phyloP scores from a whole-genome alignment of 2,113 vertebrate genomes.

The Lepidiolamprologus cunningtoni region DNA sequence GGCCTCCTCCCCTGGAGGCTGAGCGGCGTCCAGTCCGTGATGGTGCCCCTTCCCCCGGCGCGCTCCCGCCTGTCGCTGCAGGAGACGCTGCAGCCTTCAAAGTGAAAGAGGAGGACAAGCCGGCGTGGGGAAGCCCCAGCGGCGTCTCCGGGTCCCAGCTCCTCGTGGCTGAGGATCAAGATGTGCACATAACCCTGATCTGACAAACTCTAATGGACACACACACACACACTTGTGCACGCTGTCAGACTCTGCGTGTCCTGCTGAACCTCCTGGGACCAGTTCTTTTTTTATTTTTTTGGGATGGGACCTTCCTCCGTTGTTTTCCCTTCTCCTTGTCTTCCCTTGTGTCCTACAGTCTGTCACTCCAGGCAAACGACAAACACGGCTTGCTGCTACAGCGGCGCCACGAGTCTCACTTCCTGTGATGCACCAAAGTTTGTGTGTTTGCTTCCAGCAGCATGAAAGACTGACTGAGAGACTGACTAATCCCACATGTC shows the following conservation, averaged over 20 bases:
- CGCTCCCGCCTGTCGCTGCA: slow-evolving; percentile 89
- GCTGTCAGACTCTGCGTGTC: not conserved
- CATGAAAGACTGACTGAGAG: not conserved
- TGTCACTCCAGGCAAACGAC: not conserved
- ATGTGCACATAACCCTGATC: not conserved
- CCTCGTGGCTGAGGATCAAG: not conserved
- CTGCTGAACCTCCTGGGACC: not conserved
- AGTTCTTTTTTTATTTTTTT: not conserved
- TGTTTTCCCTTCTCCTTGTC: not conserved
- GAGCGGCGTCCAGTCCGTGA: slow-evolving; percentile 62
- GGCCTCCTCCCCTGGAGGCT: slow-evolving; percentile 79
- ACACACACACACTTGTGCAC: not conserved
- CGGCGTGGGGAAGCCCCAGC: slow-evolving; percentile 53
- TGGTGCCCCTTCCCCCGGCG: slow-evolving; percentile 45
- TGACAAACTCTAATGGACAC: not conserved
- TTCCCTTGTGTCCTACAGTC: not conserved
- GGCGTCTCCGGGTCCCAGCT: not conserved
- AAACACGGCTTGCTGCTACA: accelerated
- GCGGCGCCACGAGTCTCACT: not conserved
- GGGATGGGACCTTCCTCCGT: not conserved
- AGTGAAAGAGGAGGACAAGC: slow-evolving; percentile 61
- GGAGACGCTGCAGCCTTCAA: slow-evolving; percentile 82
- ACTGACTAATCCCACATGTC: not conserved
- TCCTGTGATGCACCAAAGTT: not conserved
- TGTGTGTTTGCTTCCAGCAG: not conserved